phyloP scores from a whole-genome alignment of 2,888 invertebrate species.

The Drosophila quinaria region DNA sequence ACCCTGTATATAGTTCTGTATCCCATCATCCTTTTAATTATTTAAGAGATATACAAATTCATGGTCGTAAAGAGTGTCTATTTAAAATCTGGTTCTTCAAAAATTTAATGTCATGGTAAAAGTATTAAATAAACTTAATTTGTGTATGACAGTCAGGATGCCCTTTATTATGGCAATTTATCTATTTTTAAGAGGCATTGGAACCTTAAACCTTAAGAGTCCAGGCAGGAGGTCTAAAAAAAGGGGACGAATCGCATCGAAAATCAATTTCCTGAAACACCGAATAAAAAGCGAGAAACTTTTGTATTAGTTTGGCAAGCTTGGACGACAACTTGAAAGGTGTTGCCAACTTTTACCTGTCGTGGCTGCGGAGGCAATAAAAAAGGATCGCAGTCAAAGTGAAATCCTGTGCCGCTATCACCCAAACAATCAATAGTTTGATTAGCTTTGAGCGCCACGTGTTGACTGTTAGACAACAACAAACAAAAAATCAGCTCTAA shows the following conservation, averaged over 20 bases:
- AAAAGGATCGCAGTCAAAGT: slow-evolving; percentile 58
- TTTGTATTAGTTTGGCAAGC: slow-evolving; percentile 68
- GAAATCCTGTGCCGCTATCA: slow-evolving; percentile 70
- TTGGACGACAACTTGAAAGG: slow-evolving; percentile 53
- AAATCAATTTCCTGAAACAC: slow-evolving; percentile 76
- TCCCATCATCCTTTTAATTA: neutral
- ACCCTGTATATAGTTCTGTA: neutral
- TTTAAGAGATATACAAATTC: no score
- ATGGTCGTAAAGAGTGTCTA: neutral
- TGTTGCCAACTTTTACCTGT: slow-evolving; percentile 75
- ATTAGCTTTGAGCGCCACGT: slow-evolving; percentile 75
- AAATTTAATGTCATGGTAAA: neutral
- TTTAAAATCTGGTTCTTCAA: neutral
- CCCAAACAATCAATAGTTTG: slow-evolving; percentile 79
- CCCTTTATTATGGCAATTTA: neutral
- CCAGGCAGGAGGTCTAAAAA: slow-evolving; percentile 7
- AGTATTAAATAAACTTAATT: neutral
- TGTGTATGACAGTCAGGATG: neutral
- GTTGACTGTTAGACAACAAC: slow-evolving; percentile 61
- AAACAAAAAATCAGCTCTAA: slow-evolving; percentile 42
- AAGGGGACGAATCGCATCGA: slow-evolving; percentile 52
- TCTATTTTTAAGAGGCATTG: neutral
- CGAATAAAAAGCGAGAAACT: slow-evolving; percentile 69
- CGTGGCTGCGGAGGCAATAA: slow-evolving; percentile 56
- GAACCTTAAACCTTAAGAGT: neutral